Evolutionary conservation across 2,113 vertebrate genomes (phyloP).

Genomic region (Carassius gibelio): DNA sequence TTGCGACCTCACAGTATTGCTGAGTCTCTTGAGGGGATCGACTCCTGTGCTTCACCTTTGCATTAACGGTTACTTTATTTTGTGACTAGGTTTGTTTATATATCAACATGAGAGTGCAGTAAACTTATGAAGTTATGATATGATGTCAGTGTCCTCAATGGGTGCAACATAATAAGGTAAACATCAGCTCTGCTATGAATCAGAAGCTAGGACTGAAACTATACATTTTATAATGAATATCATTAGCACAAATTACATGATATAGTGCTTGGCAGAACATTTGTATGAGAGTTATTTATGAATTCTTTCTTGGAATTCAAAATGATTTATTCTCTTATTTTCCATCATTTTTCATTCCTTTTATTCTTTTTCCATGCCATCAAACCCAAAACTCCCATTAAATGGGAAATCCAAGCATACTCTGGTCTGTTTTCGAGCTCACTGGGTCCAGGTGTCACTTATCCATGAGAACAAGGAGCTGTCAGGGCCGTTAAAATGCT

Average conservation of each 20-base stretch:
- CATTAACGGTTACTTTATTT: neutral
- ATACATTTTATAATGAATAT: neutral
- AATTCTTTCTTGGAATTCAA: neutral
- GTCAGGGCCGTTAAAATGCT: constrained; percentile 68
- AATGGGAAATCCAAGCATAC: neutral
- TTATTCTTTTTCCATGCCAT: neutral
- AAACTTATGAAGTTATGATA: neutral
- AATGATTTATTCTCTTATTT: neutral
- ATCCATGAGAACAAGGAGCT: constrained; percentile 39
- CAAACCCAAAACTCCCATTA: neutral
- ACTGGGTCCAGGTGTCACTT: constrained; percentile 8
- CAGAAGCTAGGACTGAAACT: neutral
- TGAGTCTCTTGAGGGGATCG: neutral
- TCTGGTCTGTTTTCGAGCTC: neutral
- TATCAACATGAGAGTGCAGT: neutral
- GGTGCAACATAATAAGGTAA: neutral
- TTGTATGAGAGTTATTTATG: neutral
- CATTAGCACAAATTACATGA: neutral
- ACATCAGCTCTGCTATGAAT: neutral
- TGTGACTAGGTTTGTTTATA: neutral
- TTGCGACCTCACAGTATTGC: neutral
- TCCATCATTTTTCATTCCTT: neutral
- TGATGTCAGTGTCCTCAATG: neutral
- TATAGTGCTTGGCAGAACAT: neutral
- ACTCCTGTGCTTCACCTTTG: neutral